Evolutionary conservation across 2,113 vertebrate species (phyloP).

Genomic region (Dendrocopos noguchii): DNA sequence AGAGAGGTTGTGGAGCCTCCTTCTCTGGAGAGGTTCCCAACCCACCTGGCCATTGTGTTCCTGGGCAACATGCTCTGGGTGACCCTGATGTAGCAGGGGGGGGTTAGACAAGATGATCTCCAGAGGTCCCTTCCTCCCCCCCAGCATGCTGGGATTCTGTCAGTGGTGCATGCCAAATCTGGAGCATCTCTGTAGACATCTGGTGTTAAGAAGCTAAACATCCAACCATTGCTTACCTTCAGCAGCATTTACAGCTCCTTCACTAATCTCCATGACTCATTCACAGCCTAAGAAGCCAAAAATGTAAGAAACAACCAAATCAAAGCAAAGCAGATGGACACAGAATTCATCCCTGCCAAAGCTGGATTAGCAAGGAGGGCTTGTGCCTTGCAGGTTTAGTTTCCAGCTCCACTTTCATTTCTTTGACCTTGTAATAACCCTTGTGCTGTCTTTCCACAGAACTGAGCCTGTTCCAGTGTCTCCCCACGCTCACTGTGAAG

Average conservation of each 20-base stretch:
- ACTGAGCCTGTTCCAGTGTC: not conserved
- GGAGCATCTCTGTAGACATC: not conserved
- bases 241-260: not conserved
- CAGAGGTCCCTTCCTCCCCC: too few species aligned
- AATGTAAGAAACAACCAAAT: not conserved
- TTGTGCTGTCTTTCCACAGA: not conserved
- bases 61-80: too few species aligned
- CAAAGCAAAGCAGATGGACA: not conserved
- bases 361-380: not conserved
- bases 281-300: not conserved
- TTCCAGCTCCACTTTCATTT: not conserved
- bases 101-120: too few species aligned
- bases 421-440: not conserved
- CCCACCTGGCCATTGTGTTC: too few species aligned
- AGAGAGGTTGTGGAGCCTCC: too few species aligned
- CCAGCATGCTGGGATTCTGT: too few species aligned
- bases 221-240: not conserved
- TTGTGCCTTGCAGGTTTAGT: accelerated
- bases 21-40: too few species aligned
- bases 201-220: not conserved
- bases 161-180: not conserved
- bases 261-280: not conserved
- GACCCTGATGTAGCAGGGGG: too few species aligned
- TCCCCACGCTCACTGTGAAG: too few species aligned
- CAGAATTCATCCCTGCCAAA: not conserved